These are phyloP conservation scores for Stramonita haemastoma DNA, from an alignment of 2,888 invertebrate genomes.

Conservation along the genomic window DNA sequence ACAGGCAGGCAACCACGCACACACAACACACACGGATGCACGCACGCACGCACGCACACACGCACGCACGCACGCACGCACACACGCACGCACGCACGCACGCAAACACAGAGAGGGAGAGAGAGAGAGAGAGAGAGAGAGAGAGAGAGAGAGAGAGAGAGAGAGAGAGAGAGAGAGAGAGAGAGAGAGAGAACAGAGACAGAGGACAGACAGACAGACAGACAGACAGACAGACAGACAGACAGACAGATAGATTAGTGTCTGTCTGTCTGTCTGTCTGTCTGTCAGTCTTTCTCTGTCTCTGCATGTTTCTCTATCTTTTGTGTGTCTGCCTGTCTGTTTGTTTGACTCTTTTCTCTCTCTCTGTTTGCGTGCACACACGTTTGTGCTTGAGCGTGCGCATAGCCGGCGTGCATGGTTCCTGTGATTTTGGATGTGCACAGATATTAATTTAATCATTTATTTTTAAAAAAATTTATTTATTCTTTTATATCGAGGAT, in stretches of 20 bases:
- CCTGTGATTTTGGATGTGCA: no score
- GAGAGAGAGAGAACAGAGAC: background rate
- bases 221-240: no score
- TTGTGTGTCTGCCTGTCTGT: background rate
- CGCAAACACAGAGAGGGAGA: background rate
- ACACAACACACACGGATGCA: background rate
- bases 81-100: background rate
- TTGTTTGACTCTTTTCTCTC: background rate
- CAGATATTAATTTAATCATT: no score
- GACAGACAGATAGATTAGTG: background rate
- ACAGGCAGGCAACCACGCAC: background rate
- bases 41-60: background rate
- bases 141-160: background rate
- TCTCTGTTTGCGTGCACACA: background rate
- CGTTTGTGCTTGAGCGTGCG: no score
- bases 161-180: background rate
- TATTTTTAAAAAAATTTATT: no score
- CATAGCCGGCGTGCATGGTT: no score
- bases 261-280: background rate
- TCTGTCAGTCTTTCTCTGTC: background rate
- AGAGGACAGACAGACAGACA: no score
- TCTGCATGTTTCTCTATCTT: background rate
- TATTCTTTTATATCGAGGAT: no score
- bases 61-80: background rate
- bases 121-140: no score